Percentiles rank a stretch among this genome's conserved stretches.
Conservation (phyloP, 2,113 vertebrate genomes). For the Embiotoca jacksoni region DNA sequence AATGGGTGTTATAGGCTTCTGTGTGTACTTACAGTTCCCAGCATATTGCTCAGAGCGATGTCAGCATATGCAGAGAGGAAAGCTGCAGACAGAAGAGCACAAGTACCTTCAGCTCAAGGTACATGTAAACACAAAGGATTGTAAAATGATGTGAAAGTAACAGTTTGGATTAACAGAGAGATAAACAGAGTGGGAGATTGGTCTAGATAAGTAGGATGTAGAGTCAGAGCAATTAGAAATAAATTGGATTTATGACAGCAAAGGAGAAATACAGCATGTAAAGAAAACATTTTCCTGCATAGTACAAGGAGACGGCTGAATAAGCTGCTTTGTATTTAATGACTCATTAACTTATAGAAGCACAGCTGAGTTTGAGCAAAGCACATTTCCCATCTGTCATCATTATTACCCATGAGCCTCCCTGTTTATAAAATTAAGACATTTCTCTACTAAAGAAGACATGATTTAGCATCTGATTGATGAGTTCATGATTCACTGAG, state of each 20-base stretch:
- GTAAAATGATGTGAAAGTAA: neutral
- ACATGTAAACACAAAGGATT: neutral
- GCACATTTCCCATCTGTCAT: neutral
- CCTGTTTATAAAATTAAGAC: neutral
- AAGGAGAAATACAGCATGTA: neutral
- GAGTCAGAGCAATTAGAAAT: neutral
- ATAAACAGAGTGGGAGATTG: neutral
- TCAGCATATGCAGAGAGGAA: constrained; percentile 81
- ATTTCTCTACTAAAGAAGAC: neutral
- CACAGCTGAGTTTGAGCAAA: no score
- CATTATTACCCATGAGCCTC: neutral
- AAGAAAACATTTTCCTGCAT: neutral
- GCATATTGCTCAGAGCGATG: constrained; percentile 83
- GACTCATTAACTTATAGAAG: no score
- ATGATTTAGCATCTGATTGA: constrained; percentile 7
- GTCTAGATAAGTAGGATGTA: neutral
- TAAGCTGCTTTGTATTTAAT: neutral
- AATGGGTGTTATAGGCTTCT: neutral
- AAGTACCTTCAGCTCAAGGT: no score
- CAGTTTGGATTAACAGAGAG: neutral
- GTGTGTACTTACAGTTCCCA: constrained; percentile 78
- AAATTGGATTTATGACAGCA: neutral
- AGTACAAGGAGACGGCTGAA: neutral
- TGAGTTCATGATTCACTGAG: constrained; percentile 9
- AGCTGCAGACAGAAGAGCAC: constrained; percentile 50